Percentiles rank a stretch among this genome's conserved stretches.
Evolutionary conservation across 2,888 invertebrate species (phyloP).

Genomic region (Nephrotoma flavescens): DNA sequence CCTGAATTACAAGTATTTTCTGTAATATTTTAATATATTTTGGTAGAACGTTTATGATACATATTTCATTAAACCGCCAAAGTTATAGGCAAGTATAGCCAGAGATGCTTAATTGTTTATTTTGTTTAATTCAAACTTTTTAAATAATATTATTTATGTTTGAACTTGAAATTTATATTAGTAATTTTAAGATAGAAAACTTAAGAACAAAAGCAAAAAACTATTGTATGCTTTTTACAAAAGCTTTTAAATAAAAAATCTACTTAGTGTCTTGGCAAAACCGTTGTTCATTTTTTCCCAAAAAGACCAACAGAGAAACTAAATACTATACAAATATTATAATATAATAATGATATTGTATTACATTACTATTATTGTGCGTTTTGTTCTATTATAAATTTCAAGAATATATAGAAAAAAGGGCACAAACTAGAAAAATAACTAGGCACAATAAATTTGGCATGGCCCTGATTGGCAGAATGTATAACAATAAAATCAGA

Average conservation of each 20-base stretch:
- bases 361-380: neutral
- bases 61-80: too few species aligned
- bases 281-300: neutral
- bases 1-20: too few species aligned
- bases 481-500: neutral
- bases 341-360: neutral
- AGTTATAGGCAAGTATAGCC: too few species aligned
- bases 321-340: neutral
- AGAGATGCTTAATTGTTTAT: too few species aligned
- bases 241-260: neutral
- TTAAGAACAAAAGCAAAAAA: neutral
- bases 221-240: neutral
- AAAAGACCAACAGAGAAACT: neutral
- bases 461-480: neutral
- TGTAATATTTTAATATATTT: too few species aligned
- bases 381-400: neutral
- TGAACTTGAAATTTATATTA: too few species aligned
- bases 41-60: too few species aligned
- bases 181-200: too few species aligned
- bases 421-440: neutral
- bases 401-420: neutral
- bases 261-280: neutral
- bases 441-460: neutral
- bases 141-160: too few species aligned
- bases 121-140: too few species aligned